Evolutionary conservation across 1,140 invertebrate genomes (phyloP), one percentile per base, ranked within the genome.

Genomic region (Drosophila pseudoobscura): DNA sequence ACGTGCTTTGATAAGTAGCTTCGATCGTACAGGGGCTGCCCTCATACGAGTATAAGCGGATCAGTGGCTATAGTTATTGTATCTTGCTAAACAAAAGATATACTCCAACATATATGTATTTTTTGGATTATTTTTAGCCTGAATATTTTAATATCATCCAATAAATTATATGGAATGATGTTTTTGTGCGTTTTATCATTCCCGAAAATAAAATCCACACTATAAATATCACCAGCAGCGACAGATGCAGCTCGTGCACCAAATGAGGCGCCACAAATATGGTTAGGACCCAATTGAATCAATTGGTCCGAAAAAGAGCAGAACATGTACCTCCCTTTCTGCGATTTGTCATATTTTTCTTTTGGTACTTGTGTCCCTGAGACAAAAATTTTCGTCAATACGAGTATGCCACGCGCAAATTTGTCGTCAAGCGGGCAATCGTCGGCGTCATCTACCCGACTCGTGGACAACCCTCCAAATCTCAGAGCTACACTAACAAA

Each of bases 401-500:
- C 56, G 24, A 26, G 66, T 64, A 63, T 56, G 66, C 65, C 80
- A 73, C 73, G 78, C 78, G 78, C 65, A 72, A 61, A 63, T 47
- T 72, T 74, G 55, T 78, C 59, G 55, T 74, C 61, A 54, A 52
- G 49, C 78, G 58, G 35, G 3, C 35, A 65, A 56, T 56, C 26
- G 58, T 63, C 26, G 22, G 9, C 53, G 22, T 51, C 56, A 50
- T 61, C 56, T 47, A 8, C 50, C 29, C 43, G 22, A 68, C 13
- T 69, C 63, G 63, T 69, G 65, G 55, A 56, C 45, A 20, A 17
- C 55, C 47, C 46, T 54, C 45, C 20, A 66, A 73, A 58, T 58
- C 52, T 70, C n/a, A 51, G 51, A 53, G 55, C 50, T 55, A 9
- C 3, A 35, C 35, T 51, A 72, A 60, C 74, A 65, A 71, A 56